phyloP scores from a whole-genome alignment of 2,113 vertebrate genomes.

The Melospiza melodia region DNA sequence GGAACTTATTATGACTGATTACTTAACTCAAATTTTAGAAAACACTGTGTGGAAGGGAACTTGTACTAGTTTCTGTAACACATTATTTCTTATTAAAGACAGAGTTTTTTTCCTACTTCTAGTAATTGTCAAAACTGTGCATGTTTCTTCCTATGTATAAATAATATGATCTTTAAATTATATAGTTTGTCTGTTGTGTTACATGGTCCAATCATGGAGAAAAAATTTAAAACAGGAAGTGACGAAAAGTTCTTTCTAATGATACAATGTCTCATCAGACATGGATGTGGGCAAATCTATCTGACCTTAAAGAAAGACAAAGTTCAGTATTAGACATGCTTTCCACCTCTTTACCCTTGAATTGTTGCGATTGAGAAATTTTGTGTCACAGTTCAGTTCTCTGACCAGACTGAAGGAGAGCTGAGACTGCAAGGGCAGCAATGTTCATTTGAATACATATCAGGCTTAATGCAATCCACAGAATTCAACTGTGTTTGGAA shows the following conservation, averaged over 20 bases:
- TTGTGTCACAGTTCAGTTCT: background rate
- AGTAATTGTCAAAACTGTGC: background rate
- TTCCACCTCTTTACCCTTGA: background rate
- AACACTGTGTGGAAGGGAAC: background rate
- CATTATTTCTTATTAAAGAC: background rate
- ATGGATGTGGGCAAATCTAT: background rate
- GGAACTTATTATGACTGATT: background rate
- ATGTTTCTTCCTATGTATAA: background rate
- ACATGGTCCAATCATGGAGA: background rate
- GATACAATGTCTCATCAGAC: background rate
- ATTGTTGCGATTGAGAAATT: background rate
- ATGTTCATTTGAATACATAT: background rate
- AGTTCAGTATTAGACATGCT: background rate
- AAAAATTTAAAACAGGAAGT: background rate
- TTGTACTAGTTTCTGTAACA: background rate
- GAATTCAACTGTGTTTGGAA: background rate
- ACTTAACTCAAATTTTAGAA: background rate
- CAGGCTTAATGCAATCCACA: background rate
- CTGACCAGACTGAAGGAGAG: background rate
- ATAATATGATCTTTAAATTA: background rate
- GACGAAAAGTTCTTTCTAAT: background rate
- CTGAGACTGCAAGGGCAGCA: background rate
- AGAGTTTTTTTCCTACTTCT: background rate
- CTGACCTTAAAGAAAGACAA: background rate
- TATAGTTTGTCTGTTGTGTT: background rate